Evolutionary conservation across 2,113 vertebrate species (phyloP).

Genomic region (Caracal caracal): DNA sequence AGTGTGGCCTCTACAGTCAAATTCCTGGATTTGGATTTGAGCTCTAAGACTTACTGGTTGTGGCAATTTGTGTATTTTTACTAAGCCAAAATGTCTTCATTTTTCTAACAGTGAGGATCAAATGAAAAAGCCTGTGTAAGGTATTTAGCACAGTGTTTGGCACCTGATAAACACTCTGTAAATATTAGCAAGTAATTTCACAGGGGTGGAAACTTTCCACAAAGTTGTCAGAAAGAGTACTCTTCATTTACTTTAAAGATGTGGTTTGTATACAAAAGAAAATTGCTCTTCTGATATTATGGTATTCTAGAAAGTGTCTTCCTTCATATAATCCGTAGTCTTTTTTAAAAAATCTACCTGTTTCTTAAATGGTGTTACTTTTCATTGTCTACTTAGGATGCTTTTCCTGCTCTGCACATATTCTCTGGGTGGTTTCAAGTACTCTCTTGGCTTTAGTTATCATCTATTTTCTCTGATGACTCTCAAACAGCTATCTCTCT

Average conservation of each 20-base stretch:
- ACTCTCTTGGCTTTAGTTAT: not conserved
- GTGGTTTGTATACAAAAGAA: slow-evolving; percentile 15
- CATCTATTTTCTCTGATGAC: not conserved
- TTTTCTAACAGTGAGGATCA: not conserved
- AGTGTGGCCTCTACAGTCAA: not conserved
- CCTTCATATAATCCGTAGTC: not conserved
- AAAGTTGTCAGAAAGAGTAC: not conserved
- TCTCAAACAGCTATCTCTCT: not conserved
- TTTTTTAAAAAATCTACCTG: not conserved
- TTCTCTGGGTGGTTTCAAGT: not conserved
- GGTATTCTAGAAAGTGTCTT: not conserved
- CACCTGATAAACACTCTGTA: not conserved
- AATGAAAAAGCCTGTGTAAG: not conserved
- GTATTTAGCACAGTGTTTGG: not conserved
- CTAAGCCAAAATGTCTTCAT: not conserved
- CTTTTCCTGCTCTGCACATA: not conserved
- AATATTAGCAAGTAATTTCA: not conserved
- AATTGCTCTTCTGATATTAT: not conserved
- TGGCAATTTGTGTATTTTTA: not conserved
- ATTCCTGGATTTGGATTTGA: not conserved
- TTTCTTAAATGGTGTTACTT: not conserved
- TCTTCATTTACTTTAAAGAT: slow-evolving; percentile 6
- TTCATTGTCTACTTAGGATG: not conserved
- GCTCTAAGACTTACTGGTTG: not conserved
- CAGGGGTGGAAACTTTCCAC: not conserved